Base-by-base conservation (phyloP, 1,140 invertebrate species). In the Dendroctonus ponderosae region DNA sequence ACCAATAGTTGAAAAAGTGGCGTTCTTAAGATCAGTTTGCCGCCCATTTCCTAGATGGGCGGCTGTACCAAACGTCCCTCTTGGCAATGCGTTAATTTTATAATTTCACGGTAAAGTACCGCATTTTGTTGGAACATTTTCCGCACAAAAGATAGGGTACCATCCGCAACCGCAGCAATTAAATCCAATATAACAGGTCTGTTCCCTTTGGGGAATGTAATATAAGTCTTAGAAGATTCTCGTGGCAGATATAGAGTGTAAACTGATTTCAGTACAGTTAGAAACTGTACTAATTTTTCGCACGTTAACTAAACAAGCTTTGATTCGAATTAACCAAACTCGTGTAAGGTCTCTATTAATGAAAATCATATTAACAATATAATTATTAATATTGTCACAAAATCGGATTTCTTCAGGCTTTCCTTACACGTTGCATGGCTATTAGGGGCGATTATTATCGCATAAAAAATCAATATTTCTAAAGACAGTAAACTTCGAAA, bases 121-220 rank as follows among this genome's bases (percentile, higher is more conserved):
- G 59, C 46, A 62, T 62, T 62, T 62, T 51, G 43, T 51, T 42
- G 12, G 46, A 62, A 62, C 11, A 48, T 59, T 59, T 48, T 37
- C 57, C 59, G 37, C 41, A 26, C 40, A 40, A 51, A 51, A 40
- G 59, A 51, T 58, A 43, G 12, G 44, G 44, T 61, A 9, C 39
- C 46, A 6, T 57, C 41, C 57, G 12, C 42, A 11, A 54, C 50
- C 61, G 42, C 14, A 42, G 63, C 63, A 66, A 66, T 66, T 66
- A 66, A 66, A 66, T 58, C 63, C 58, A 66, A 66, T 66, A 66
- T 66, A 66, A 66, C 56, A 66, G 54, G 63, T 54, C 63, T 37
- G 54, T 11, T 58, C 12, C 53, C 63, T 54, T 66, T 44, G 37
- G 52, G 63, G 46, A 53, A 66, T 58, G 58, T 58, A 57, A 59